These are phyloP conservation scores for Metallyticus violacea DNA, from an alignment of 2,888 invertebrate species.

Conservation along the genomic window DNA sequence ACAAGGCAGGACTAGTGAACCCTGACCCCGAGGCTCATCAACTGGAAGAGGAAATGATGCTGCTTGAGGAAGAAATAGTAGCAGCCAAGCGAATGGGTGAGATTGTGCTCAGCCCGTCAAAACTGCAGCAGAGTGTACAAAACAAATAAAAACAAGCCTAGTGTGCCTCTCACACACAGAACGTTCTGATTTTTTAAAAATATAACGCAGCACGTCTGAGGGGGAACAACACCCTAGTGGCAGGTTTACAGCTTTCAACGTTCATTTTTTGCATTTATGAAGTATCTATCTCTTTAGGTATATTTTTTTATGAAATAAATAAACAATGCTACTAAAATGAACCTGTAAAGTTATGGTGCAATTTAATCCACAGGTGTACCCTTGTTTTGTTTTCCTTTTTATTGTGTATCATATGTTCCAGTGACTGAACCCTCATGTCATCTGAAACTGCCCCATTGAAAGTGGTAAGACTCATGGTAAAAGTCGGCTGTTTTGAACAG, in stretches of 20 bases:
- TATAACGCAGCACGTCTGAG: no score
- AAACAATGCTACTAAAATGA: not conserved
- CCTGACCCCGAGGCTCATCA: constrained; percentile 31
- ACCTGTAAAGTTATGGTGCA: not conserved
- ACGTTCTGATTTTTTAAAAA: not conserved
- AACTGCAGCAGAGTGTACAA: constrained; percentile 50
- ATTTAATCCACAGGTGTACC: no score
- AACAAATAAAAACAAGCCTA: not conserved
- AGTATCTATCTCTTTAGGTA: not conserved
- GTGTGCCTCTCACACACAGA: not conserved
- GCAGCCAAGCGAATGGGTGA: constrained; percentile 44
- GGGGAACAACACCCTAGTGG: no score
- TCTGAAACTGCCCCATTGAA: no score
- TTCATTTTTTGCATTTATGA: not conserved
- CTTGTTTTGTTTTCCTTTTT: no score
- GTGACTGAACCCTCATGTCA: no score
- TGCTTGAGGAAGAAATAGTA: constrained; percentile 41
- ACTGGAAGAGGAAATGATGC: constrained; percentile 43
- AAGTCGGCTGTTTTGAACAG: no score
- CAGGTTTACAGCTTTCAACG: not conserved
- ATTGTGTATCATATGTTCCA: no score
- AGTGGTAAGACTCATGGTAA: no score
- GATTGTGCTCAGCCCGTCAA: constrained; percentile 62
- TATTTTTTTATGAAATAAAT: not conserved
- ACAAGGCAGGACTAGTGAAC: constrained; percentile 17